Evolutionary conservation across 2,113 vertebrate species (phyloP).

Genomic region (Solea senegalensis): DNA sequence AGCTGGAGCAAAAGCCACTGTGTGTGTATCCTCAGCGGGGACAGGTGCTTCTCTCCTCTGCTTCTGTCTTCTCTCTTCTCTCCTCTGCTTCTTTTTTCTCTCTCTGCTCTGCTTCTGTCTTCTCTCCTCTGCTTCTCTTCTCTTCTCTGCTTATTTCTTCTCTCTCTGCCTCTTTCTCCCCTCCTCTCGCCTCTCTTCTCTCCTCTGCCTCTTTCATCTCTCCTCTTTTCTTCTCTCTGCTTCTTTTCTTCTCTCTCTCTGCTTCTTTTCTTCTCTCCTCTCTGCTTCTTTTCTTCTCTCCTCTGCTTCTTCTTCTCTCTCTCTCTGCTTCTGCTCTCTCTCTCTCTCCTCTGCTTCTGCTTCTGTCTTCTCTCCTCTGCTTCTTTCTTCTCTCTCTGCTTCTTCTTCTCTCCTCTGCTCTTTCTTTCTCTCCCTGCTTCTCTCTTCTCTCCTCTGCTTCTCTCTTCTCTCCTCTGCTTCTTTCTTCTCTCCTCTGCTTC

Average conservation of each 20-base stretch:
- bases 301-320: conserved; percentile 7
- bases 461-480: conserved; percentile 30
- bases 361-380: not conserved
- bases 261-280: not conserved
- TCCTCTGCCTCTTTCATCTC: not conserved
- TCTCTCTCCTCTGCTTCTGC: conserved; percentile 35
- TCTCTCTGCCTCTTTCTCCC: not conserved
- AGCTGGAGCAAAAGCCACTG: conserved; percentile 16
- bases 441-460: not conserved
- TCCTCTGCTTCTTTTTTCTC: not conserved
- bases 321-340: not conserved
- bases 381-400: too few relatives aligned
- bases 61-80: not conserved
- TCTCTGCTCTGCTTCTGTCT: too few relatives aligned
- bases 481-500: not conserved
- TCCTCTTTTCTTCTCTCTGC: not conserved
- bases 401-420: conserved; percentile 37
- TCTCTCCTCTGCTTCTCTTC: too few relatives aligned
- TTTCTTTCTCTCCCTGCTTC: not conserved
- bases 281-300: conserved; percentile 24
- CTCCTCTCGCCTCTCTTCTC: not conserved
- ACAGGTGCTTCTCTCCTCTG: conserved; percentile 65
- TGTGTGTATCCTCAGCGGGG: conserved; percentile 63
- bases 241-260: conserved; percentile 32
- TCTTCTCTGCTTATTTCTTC: too few relatives aligned